A percentile compares a stretch with the other conserved stretches of the same genome.
Evolutionary conservation across 2,888 invertebrate species (phyloP).

Genomic region (Hydropsyche betteni): DNA sequence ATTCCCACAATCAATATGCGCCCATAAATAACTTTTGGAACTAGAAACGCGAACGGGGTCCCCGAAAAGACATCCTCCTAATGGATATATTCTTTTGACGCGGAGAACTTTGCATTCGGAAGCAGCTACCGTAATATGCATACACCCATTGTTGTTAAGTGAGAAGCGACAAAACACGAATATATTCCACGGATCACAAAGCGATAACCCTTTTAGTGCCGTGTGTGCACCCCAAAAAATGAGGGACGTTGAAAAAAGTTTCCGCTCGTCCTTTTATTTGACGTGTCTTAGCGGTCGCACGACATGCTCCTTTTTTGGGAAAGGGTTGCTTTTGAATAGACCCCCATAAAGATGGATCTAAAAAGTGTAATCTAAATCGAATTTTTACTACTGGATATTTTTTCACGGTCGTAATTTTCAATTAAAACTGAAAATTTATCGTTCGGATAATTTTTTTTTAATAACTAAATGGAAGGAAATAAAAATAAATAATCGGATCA

Average conservation of each 20-base stretch:
- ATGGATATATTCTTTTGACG: too few species aligned
- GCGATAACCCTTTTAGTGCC: slow-evolving; percentile 39
- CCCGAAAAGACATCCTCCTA: too few species aligned
- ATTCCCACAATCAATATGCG: slow-evolving; percentile 50
- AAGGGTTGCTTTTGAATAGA: too few species aligned
- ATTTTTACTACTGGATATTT: slow-evolving; percentile 17
- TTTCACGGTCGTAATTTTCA: slow-evolving; percentile 13
- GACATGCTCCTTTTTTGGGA: slow-evolving; percentile 24
- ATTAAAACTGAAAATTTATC: slow-evolving; percentile 7
- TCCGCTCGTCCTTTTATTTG: slow-evolving; percentile 37
- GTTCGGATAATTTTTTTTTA: not conserved
- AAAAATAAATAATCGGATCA: not conserved
- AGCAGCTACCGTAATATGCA: slow-evolving; percentile 31
- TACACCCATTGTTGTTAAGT: slow-evolving; percentile 47
- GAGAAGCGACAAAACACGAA: slow-evolving; percentile 44
- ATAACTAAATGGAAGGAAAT: too few species aligned
- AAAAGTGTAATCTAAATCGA: slow-evolving; percentile 26
- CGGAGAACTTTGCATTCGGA: not conserved
- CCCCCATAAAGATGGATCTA: not conserved
- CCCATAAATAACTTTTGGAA: slow-evolving; percentile 5
- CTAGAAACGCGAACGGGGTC: not conserved
- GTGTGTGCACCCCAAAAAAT: slow-evolving; percentile 20
- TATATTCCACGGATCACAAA: slow-evolving; percentile 34
- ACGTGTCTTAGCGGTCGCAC: slow-evolving; percentile 41
- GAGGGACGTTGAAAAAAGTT: slow-evolving; percentile 24